Evolutionary conservation across 2,888 invertebrate species (phyloP), one percentile per base, ranked within the genome.

Genomic region (Dryomyza anilis): DNA sequence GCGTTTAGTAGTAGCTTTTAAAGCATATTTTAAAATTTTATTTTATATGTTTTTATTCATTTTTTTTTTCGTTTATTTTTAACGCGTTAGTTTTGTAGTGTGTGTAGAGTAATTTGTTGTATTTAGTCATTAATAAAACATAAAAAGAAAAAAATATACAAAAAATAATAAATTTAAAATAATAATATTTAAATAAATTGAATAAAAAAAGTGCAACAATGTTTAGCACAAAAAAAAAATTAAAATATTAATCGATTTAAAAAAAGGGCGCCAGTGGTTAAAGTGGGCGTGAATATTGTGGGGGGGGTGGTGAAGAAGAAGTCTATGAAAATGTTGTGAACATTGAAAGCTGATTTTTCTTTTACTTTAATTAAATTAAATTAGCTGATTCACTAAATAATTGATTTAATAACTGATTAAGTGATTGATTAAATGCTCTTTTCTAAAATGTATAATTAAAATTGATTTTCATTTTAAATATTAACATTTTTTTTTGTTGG

Each of bases 101-200:
- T 56, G 64, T 70, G 70, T 73, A 61, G 66, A 33, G 46, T 48
- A 36, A 45, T n/a, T 61, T 59, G 30, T 36, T 50, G 62, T 58
- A 16, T 59, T 62, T 67, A 27, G 5, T 39, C 71, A 72, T 62
- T 60, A 70, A 64, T 64, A 67, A 46, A 69, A 69, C 67, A 68
- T 63, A 25, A 70, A 74, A 65, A 70, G 60, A 56, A 73, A 75
- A 69, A 72, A 81, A 83, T 84, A 85, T 85, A 61, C 48, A 60
- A 60, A 66, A 56, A 67, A 59, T 62, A 71, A 65, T 58, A 65
- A 69, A 65, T 4, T 53, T 14, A 19, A 58, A 59, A 21, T 29
- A 48, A 69, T 30, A 52, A 67, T 70, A 74, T 66, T 30, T 58
- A 62, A 64, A 71, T 68, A 69, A 68, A 69, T 64, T 43, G 69